A percentile compares a stretch with the other conserved stretches of the same genome.
Conservation (phyloP, 2,797 vertebrate species). For the Apogon talboti region DNA sequence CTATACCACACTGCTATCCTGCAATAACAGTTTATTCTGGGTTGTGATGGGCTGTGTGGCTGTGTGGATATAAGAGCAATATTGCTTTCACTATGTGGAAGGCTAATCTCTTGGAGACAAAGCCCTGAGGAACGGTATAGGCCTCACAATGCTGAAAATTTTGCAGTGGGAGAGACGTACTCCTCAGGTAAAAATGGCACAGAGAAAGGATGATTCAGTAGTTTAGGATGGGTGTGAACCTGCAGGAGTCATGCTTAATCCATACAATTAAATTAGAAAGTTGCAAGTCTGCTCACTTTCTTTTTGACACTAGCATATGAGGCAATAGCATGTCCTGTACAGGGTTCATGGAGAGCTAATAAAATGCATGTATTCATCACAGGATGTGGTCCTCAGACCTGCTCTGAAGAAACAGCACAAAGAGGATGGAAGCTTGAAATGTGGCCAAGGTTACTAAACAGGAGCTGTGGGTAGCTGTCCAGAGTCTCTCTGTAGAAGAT, state of each 20-base stretch:
- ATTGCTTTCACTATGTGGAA: slow-evolving; percentile 24
- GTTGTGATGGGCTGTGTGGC: background rate
- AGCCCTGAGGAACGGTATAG: slow-evolving; percentile 38
- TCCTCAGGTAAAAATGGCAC: too few species aligned
- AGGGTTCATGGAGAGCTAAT: too few species aligned
- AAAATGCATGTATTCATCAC: background rate
- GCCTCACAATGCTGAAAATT: too few species aligned
- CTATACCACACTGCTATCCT: background rate
- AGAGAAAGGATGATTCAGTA: too few species aligned
- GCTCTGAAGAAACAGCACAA: background rate
- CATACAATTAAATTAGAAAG: too few species aligned
- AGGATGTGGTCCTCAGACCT: slow-evolving; percentile 13
- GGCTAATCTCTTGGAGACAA: slow-evolving; percentile 44
- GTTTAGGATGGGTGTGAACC: too few species aligned
- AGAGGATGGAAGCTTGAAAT: slow-evolving; percentile 34
- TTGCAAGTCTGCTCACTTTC: too few species aligned
- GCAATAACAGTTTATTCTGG: slow-evolving; percentile 11
- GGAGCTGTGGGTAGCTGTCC: background rate
- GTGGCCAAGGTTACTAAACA: slow-evolving; percentile 39
- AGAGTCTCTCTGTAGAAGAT: slow-evolving; percentile 35
- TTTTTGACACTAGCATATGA: too few species aligned
- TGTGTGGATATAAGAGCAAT: slow-evolving; percentile 33
- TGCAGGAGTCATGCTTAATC: too few species aligned
- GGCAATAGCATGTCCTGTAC: too few species aligned
- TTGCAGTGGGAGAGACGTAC: too few species aligned